A percentile compares a stretch with the other conserved stretches of the same genome.
phyloP scores from a whole-genome alignment of 2,113 vertebrate species.

The Dromaius novaehollandiae region DNA sequence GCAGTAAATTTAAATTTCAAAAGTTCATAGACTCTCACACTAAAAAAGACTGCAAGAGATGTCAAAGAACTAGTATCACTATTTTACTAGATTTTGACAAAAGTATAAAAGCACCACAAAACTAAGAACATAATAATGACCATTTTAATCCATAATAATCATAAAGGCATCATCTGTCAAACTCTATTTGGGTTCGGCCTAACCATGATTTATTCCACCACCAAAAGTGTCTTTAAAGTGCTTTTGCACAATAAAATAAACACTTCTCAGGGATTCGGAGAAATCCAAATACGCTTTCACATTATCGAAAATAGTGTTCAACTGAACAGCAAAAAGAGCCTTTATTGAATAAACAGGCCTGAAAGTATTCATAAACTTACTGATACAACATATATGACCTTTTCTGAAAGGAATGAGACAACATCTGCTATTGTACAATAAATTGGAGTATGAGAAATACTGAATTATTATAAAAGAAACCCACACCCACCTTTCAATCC shows the following conservation, averaged over 20 bases:
- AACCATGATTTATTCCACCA: background rate
- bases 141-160: background rate
- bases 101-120: background rate
- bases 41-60: background rate
- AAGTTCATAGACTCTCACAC: background rate
- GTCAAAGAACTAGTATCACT: background rate
- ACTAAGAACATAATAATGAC: background rate
- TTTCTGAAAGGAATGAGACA: constrained; percentile 50
- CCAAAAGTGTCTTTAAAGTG: background rate
- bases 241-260: background rate
- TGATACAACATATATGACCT: constrained; percentile 63
- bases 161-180: background rate
- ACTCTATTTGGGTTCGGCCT: background rate
- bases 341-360: constrained; percentile 41
- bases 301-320: background rate
- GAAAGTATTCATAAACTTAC: constrained; percentile 55
- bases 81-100: background rate
- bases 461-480: background rate
- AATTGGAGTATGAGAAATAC: background rate
- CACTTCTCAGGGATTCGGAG: background rate
- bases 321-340: background rate
- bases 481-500: constrained; percentile 9
- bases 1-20: background rate
- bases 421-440: constrained; percentile 52
- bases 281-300: background rate